These are phyloP conservation scores for Chamaea fasciata DNA, from an alignment of 2,113 vertebrate species.

Conservation along the genomic window DNA sequence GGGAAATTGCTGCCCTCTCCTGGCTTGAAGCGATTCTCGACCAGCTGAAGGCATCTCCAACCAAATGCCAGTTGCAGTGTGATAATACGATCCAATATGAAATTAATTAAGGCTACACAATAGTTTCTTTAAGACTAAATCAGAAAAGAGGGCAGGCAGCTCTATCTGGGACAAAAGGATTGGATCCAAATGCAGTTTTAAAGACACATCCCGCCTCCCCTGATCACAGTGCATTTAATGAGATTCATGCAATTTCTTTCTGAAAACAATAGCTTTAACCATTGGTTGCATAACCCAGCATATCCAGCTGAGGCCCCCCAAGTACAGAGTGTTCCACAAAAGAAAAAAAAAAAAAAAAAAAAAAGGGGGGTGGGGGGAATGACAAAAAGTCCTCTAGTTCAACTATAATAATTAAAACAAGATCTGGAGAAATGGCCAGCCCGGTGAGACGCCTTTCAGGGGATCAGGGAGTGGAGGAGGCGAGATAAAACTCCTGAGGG, in stretches of 20 bases:
- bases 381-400: conserved; percentile 13
- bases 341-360: background rate
- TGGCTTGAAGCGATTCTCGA: conserved; percentile 7
- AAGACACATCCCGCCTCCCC: background rate
- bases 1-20: conserved; percentile 76
- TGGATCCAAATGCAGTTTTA: conserved; percentile 27
- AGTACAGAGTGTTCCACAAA: conserved; percentile 42
- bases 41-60: background rate
- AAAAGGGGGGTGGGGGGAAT: no score
- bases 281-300: conserved; percentile 55
- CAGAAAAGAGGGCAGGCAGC: background rate
- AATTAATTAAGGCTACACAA: conserved; percentile 53
- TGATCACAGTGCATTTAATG: conserved; percentile 42
- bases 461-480: background rate
- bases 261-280: conserved; percentile 21
- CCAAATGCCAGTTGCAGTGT: background rate
- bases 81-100: conserved; percentile 30
- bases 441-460: background rate
- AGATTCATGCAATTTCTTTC: conserved; percentile 23
- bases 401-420: conserved; percentile 7
- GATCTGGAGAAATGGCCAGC: background rate
- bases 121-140: conserved; percentile 45
- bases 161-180: conserved; percentile 29
- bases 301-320: conserved; percentile 50
- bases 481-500: background rate